A percentile compares a stretch with the other conserved stretches of the same genome.
Evolutionary conservation across 2,888 invertebrate genomes (phyloP).

Genomic region (Ptychoptera contaminata): DNA sequence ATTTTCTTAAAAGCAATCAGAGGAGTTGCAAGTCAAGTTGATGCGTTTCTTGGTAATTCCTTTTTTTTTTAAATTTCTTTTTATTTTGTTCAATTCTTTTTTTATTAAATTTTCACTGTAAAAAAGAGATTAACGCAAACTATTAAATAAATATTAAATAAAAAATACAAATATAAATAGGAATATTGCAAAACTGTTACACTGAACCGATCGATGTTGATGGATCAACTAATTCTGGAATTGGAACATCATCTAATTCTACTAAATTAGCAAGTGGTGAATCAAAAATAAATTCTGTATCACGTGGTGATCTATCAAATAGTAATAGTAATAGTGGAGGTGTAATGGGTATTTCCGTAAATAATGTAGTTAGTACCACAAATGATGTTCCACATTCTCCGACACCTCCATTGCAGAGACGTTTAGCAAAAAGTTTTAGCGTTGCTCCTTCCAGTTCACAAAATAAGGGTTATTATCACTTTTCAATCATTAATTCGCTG

Average conservation of each 20-base stretch:
- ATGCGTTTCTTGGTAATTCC: constrained; percentile 78
- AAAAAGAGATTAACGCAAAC: too few relatives aligned
- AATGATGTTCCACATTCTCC: constrained; percentile 44
- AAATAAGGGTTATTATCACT: constrained; percentile 28
- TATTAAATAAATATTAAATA: too few relatives aligned
- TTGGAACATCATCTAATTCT: constrained; percentile 5
- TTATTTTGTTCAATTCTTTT: not conserved
- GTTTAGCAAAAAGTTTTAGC: constrained; percentile 85
- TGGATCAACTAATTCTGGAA: constrained; percentile 3
- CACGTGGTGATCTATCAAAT: constrained; percentile 6
- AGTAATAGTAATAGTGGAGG: constrained; percentile 16
- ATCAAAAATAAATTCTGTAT: too few relatives aligned
- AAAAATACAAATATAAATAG: too few relatives aligned
- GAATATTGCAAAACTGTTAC: too few relatives aligned
- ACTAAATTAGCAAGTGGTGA: not conserved
- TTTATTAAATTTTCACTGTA: not conserved
- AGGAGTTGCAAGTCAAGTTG: constrained; percentile 84
- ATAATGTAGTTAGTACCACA: constrained; percentile 23
- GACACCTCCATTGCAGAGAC: constrained; percentile 73
- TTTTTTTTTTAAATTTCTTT: not conserved
- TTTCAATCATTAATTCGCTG: constrained; percentile 3
- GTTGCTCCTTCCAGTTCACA: constrained; percentile 51
- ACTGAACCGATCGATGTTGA: too few relatives aligned
- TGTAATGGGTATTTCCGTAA: constrained; percentile 15
- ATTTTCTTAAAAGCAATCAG: constrained; percentile 90